phyloP scores from a whole-genome alignment of 2,797 vertebrate species.

The Brachyalestes nurse region DNA sequence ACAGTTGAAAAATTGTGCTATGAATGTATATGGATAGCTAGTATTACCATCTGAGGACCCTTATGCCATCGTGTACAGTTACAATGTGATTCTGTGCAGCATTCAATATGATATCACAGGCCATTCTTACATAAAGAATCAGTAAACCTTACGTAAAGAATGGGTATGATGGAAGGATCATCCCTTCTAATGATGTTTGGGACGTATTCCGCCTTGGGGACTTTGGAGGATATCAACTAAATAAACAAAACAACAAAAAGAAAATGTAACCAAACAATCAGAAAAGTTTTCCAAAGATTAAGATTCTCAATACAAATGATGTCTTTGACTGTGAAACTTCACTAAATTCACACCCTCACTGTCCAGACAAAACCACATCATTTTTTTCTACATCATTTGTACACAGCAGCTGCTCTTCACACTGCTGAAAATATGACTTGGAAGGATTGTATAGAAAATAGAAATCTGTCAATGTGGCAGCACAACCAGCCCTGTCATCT shows the following conservation, averaged over 20 bases:
- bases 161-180: constrained; percentile 96
- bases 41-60: neutral
- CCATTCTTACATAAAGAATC: too few species aligned
- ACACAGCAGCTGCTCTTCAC: too few species aligned
- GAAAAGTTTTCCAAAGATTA: neutral
- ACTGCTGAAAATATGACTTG: too few species aligned
- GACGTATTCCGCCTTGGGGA: constrained; percentile 96
- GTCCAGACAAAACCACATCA: too few species aligned
- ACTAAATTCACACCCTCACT: too few species aligned
- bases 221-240: constrained; percentile 98
- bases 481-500: too few species aligned
- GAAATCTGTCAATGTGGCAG: too few species aligned
- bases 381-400: too few species aligned
- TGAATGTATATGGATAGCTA: neutral
- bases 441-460: too few species aligned
- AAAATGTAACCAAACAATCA: neutral
- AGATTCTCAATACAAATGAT: too few species aligned
- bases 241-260: constrained; percentile 43
- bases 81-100: neutral
- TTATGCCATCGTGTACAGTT: constrained; percentile 1
- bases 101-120: neutral
- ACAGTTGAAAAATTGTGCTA: neutral
- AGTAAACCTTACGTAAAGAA: constrained; percentile 98
- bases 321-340: too few species aligned
- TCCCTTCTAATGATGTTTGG: constrained; percentile 95